phyloP scores from a whole-genome alignment of 2,113 vertebrate genomes.

The Macquaria australasica region DNA sequence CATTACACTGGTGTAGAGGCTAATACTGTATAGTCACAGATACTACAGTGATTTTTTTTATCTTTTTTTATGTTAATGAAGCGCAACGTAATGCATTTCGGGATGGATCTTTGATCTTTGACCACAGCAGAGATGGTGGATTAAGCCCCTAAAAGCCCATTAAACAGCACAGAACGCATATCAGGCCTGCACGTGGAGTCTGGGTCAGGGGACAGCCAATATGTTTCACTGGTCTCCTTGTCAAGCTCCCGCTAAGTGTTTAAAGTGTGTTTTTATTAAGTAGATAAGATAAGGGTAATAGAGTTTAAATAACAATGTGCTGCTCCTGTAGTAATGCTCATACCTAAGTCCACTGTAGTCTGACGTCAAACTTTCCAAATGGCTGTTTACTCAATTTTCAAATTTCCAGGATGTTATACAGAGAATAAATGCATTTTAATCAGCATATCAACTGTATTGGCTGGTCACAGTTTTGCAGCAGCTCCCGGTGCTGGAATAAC shows the following conservation, averaged over 20 bases:
- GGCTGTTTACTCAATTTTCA: constrained; percentile 37
- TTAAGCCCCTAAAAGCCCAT: constrained; percentile 44
- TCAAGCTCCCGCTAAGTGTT: constrained; percentile 41
- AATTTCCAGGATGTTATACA: constrained; percentile 41
- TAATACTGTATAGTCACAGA: constrained; percentile 32
- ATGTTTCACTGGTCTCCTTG: constrained; percentile 37
- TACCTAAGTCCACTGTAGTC: neutral
- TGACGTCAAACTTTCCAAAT: constrained; percentile 50
- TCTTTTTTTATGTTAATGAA: constrained; percentile 38
- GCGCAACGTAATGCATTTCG: constrained; percentile 18
- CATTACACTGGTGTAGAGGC: constrained; percentile 29
- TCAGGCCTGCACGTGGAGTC: constrained; percentile 17
- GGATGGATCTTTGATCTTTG: constrained; percentile 35
- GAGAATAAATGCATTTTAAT: constrained; percentile 35
- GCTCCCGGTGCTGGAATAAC: constrained; percentile 42
- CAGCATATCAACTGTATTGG: constrained; percentile 31
- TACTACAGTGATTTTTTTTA: neutral
- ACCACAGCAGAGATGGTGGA: constrained; percentile 15
- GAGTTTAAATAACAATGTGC: constrained; percentile 33
- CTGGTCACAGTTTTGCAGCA: constrained; percentile 54
- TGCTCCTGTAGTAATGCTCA: neutral
- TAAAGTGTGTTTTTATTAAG: constrained; percentile 30
- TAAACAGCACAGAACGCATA: constrained; percentile 32
- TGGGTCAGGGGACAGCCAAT: constrained; percentile 35
- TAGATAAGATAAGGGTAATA: constrained; percentile 56